A percentile compares a stretch with the other conserved stretches of the same genome.
phyloP scores from a whole-genome alignment of 2,113 vertebrate species.

The Mobula hypostoma region DNA sequence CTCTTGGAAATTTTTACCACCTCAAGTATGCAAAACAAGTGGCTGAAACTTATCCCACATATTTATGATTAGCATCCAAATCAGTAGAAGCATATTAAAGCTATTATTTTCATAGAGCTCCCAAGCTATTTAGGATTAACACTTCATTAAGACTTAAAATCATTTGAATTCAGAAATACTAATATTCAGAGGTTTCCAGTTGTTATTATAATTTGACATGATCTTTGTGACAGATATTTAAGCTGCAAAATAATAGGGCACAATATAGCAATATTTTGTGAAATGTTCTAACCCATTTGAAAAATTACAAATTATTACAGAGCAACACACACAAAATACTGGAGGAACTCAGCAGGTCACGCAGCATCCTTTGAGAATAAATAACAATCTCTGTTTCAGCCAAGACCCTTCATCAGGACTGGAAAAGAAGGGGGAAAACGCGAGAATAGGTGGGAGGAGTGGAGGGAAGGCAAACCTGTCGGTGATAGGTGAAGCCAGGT shows the following conservation, averaged over 20 bases:
- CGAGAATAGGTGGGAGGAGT: too few relatives aligned
- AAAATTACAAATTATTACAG: neutral
- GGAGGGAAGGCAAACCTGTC: too few relatives aligned
- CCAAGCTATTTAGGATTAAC: neutral
- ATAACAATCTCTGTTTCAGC: too few relatives aligned
- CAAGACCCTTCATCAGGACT: too few relatives aligned
- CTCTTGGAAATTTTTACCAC: neutral
- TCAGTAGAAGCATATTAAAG: neutral
- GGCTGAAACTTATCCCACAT: neutral
- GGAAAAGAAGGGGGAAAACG: too few relatives aligned
- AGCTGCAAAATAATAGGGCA: neutral
- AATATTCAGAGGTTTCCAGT: neutral
- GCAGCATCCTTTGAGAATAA: too few relatives aligned
- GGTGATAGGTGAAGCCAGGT: too few relatives aligned
- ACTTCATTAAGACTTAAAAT: neutral
- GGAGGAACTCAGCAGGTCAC: too few relatives aligned
- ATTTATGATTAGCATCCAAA: neutral
- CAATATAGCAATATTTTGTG: neutral
- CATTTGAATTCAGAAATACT: slow-evolving; percentile 4
- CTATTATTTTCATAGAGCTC: neutral
- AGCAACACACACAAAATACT: too few relatives aligned
- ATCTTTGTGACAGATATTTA: neutral
- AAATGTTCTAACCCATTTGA: neutral
- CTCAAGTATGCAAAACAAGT: slow-evolving; percentile 1
- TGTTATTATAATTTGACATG: neutral